phyloP scores from a whole-genome alignment of 2,113 vertebrate genomes.

The Probosciger aterrimus region DNA sequence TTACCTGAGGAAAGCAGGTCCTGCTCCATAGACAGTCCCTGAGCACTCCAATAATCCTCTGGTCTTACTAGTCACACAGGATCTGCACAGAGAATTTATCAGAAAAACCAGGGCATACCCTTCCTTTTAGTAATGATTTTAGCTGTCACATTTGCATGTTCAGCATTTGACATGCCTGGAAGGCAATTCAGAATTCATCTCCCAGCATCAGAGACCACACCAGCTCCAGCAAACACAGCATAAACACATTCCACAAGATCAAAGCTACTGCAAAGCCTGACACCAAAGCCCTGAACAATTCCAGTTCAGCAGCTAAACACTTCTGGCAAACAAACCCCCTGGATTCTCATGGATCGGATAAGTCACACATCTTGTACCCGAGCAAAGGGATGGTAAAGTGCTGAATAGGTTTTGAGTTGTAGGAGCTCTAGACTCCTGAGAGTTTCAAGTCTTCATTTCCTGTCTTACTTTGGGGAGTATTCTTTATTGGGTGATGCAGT shows the following conservation, averaged over 20 bases:
- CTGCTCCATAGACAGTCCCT: neutral
- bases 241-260: slow-evolving; percentile 45
- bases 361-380: neutral
- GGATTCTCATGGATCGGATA: neutral
- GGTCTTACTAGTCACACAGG: neutral
- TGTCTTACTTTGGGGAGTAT: slow-evolving; percentile 10
- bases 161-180: slow-evolving; percentile 26
- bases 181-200: slow-evolving; percentile 51
- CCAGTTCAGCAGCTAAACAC: slow-evolving; percentile 17
- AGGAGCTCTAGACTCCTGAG: slow-evolving; percentile 11
- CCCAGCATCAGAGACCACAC: slow-evolving; percentile 13
- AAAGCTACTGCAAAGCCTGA: slow-evolving; percentile 30
- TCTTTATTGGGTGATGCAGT: slow-evolving; percentile 90
- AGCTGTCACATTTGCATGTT: neutral
- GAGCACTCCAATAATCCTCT: neutral
- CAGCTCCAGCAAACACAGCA: slow-evolving; percentile 42
- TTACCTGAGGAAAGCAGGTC: neutral
- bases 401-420: neutral
- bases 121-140: neutral
- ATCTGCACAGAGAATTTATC: neutral
- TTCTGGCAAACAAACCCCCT: neutral
- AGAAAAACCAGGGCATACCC: neutral
- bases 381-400: slow-evolving; percentile 31
- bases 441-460: slow-evolving; percentile 24
- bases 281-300: neutral